phyloP scores from a whole-genome alignment of 2,797 vertebrate genomes.

The Myotis vivesi region DNA sequence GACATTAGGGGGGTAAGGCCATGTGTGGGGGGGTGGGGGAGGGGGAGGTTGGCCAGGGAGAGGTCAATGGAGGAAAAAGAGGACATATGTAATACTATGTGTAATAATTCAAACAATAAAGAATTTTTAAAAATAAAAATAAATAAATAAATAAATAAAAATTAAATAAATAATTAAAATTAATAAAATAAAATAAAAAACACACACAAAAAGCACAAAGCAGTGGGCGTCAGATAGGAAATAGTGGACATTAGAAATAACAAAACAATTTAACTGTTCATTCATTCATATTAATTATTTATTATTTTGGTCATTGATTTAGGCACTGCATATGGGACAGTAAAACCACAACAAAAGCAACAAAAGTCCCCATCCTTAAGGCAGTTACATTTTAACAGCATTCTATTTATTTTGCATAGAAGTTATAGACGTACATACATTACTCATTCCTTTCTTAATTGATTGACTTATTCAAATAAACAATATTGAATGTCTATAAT shows the following conservation, averaged over 20 bases:
- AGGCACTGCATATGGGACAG: not conserved
- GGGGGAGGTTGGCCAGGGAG: no score
- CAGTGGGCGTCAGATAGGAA: not conserved
- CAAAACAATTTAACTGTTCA: not conserved
- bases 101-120: no score
- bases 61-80: no score
- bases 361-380: not conserved
- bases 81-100: no score
- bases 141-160: no score
- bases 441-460: not conserved
- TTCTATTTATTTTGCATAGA: not conserved
- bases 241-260: not conserved
- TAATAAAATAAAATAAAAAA: no score
- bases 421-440: no score
- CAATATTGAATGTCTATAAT: not conserved
- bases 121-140: no score
- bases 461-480: not conserved
- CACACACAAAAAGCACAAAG: not conserved
- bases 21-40: rapidly evolving
- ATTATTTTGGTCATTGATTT: not conserved
- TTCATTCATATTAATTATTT: not conserved
- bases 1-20: no score
- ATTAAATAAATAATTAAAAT: no score
- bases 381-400: not conserved
- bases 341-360: not conserved